Conservation (phyloP, 2,888 invertebrate genomes). For the Odiellus spinosus region DNA sequence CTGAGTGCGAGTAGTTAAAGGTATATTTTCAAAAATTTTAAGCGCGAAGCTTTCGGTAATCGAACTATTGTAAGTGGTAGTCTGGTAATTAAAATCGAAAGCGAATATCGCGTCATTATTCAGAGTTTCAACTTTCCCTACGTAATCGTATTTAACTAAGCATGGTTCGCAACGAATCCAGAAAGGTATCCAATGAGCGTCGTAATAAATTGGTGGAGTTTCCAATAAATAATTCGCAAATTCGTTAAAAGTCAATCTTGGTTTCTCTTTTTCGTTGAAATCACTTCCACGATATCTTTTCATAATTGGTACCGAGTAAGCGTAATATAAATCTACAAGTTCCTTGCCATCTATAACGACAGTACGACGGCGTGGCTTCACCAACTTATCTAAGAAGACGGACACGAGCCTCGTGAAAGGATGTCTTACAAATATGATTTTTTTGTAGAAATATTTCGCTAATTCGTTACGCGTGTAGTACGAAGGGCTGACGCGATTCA, state of each 20-base stretch:
- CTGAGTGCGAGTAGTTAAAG: constrained; percentile 23
- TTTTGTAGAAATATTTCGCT: constrained; percentile 14
- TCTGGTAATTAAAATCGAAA: constrained; percentile 4
- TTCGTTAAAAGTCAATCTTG: constrained; percentile 54
- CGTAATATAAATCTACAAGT: constrained; percentile 15
- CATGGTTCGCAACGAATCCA: constrained; percentile 71
- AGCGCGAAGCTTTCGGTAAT: constrained; percentile 3
- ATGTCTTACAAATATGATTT: constrained; percentile 18
- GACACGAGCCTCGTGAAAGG: constrained; percentile 20
- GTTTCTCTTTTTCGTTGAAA: neutral
- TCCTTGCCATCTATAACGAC: too few species aligned
- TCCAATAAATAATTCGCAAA: constrained; percentile 62
- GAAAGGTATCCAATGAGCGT: constrained; percentile 79
- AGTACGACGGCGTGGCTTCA: constrained; percentile 8
- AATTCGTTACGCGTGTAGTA: constrained; percentile 11
- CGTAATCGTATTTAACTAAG: constrained; percentile 20
- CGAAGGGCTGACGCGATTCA: constrained; percentile 16
- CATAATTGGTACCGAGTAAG: constrained; percentile 6
- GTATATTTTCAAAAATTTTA: constrained; percentile 14
- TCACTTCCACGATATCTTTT: constrained; percentile 9
- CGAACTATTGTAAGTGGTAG: neutral
- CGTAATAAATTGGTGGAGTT: constrained; percentile 48
- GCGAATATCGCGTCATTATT: constrained; percentile 23
- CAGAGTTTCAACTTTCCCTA: constrained; percentile 34
- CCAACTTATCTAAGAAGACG: constrained; percentile 18